Percentiles rank a stretch among this genome's conserved stretches.
phyloP scores from a whole-genome alignment of 2,113 vertebrate genomes.

The Semicossyphus pulcher region DNA sequence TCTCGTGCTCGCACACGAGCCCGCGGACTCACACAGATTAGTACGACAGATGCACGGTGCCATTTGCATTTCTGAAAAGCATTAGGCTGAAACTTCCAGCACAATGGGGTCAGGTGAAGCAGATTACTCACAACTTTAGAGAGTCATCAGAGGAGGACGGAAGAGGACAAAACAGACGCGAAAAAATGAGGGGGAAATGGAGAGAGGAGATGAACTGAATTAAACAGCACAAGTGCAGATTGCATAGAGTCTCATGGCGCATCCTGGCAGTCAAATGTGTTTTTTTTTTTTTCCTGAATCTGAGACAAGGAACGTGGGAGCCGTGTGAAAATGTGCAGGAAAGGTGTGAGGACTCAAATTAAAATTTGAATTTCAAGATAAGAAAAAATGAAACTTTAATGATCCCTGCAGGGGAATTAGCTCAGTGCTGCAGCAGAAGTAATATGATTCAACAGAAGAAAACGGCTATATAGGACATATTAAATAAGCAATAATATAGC shows the following conservation, averaged over 20 bases:
- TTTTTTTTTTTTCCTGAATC: slow-evolving; percentile 37
- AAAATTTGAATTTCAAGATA: slow-evolving; percentile 56
- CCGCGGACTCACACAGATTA: slow-evolving; percentile 46
- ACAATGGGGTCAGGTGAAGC: slow-evolving; percentile 47
- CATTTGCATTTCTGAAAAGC: slow-evolving; percentile 45
- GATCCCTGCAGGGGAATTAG: slow-evolving; percentile 48
- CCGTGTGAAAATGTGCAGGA: slow-evolving; percentile 55
- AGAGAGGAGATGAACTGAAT: slow-evolving; percentile 30
- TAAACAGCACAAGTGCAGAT: slow-evolving; percentile 29
- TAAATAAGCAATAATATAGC: slow-evolving; percentile 9
- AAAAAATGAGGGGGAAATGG: neutral
- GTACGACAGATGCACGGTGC: slow-evolving; percentile 39
- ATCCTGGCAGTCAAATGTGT: slow-evolving; percentile 33
- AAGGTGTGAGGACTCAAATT: slow-evolving; percentile 57
- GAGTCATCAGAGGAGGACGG: slow-evolving; percentile 3
- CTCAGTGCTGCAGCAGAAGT: slow-evolving; percentile 30
- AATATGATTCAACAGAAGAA: slow-evolving; percentile 48
- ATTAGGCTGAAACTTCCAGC: slow-evolving; percentile 30
- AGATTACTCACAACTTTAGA: slow-evolving; percentile 40
- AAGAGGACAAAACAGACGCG: neutral
- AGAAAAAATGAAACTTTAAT: slow-evolving; percentile 56
- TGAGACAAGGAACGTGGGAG: slow-evolving; percentile 50
- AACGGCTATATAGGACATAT: slow-evolving; percentile 14
- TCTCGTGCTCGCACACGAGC: slow-evolving; percentile 16
- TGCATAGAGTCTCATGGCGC: slow-evolving; percentile 14